Evolutionary conservation across 2,113 vertebrate species (phyloP).

Genomic region (Clinocottus analis): DNA sequence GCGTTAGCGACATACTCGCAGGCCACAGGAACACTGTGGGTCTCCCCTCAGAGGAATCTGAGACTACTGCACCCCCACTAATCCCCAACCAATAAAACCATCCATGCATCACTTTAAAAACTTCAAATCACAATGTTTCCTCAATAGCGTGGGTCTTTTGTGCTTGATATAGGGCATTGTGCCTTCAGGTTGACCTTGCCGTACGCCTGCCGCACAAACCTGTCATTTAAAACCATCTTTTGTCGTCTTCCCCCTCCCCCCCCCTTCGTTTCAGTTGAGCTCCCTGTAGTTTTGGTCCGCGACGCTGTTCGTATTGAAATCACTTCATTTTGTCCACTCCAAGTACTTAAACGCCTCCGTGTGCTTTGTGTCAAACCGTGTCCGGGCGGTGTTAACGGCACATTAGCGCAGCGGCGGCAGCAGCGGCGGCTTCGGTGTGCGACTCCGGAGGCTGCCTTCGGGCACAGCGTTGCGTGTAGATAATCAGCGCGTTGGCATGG

Average conservation of each 20-base stretch:
- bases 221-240: background rate
- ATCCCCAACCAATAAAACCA: background rate
- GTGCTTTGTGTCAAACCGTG: background rate
- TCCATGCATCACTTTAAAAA: background rate
- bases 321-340: background rate
- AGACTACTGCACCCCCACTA: background rate
- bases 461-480: background rate
- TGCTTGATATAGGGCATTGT: background rate
- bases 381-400: background rate
- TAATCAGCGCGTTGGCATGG: background rate
- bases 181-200: background rate
- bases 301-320: background rate
- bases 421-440: background rate
- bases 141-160: background rate
- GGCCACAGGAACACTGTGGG: background rate
- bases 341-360: background rate
- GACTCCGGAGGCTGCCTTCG: background rate
- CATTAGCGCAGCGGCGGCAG: background rate
- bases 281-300: background rate
- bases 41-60: background rate
- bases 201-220: background rate
- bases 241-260: no score
- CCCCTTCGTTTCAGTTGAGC: background rate
- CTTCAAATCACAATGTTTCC: background rate
- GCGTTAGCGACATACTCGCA: background rate